Base-by-base conservation (phyloP, 2,797 vertebrate genomes). In the Hemibagrus guttatus region DNA sequence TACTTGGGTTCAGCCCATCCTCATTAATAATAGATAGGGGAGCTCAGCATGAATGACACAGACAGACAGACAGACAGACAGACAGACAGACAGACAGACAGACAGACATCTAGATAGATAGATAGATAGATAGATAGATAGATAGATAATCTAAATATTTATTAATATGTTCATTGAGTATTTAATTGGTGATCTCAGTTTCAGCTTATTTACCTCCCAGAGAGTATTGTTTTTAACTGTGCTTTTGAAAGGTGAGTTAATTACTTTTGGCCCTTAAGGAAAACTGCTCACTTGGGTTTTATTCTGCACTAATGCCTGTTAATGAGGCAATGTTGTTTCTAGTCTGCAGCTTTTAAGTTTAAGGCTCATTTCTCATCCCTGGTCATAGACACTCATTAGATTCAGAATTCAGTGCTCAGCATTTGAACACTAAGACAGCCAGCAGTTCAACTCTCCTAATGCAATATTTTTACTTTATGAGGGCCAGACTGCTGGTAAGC, bases 241-340 rank as follows among this genome's bases (percentile, higher is more conserved):
- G 9, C 23, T 42, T 75, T 49, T 74, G 23, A 82, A 82, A 86
- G 68, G 64, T 82, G 52, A 52, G 80, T 83, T 83, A 79, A 83
- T 78, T 83, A 68, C 76, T 17, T 12, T 82, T 82, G 52, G 56
- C 59, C 74, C 46, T 78, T 56, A 64, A 61, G 80, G 13, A 63
- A 80, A 86, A 72, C 46, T 54, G 35, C 46, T 69, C 66, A 86
- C 71, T 86, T 56, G 71, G 49, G 85, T 83, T 80, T 84, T 35
- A 39, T 85, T 87, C 72, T 84, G 74, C 21, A 39, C 81, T 78
- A 56, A 26, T n/a, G 68, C 68, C 26, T 86, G 84, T 81, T 87
- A 88, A 88, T 90, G 87, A 88, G 79, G 83, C 64, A 31, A 58
- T 61, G 76, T 75, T 78, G 61, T 86, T 89, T 90, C 68, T 78